A percentile compares a stretch with the other conserved stretches of the same genome.
Evolutionary conservation across 2,113 vertebrate species (phyloP).

Genomic region (Microcebus griseorufus): DNA sequence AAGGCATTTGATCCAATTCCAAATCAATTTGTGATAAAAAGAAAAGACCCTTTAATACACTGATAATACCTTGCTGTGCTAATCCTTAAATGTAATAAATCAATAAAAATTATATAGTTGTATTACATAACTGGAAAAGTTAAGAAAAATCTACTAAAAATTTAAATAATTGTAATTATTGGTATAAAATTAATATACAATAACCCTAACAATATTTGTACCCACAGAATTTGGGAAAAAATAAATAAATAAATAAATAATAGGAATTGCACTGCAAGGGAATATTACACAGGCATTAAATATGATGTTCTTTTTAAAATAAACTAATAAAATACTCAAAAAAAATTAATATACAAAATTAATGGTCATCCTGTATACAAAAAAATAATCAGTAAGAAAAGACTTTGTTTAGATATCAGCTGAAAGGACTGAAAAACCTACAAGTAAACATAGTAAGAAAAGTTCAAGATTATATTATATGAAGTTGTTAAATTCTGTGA

Average conservation of each 20-base stretch:
- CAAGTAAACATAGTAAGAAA: conserved; percentile 35
- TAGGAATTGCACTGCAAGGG: too few species aligned
- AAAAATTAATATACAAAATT: neutral
- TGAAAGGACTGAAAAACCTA: conserved; percentile 13
- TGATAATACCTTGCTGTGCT: neutral
- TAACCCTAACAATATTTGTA: too few species aligned
- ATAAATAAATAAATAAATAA: too few species aligned
- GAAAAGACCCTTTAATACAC: neutral
- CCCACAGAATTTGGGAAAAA: too few species aligned
- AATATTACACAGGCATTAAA: too few species aligned
- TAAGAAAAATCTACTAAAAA: neutral
- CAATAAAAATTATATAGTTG: neutral
- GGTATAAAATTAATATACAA: neutral
- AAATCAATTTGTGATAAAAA: neutral
- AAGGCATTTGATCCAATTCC: neutral
- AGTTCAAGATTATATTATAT: neutral
- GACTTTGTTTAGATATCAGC: neutral
- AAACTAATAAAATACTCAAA: too few species aligned
- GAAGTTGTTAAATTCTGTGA: neutral
- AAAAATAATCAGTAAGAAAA: neutral
- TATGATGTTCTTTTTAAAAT: too few species aligned
- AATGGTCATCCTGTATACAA: neutral
- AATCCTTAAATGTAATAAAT: neutral
- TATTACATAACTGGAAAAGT: neutral
- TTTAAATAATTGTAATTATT: neutral